Evolutionary conservation across 2,888 invertebrate species (phyloP).

Genomic region (Shargacucullia verbasci): DNA sequence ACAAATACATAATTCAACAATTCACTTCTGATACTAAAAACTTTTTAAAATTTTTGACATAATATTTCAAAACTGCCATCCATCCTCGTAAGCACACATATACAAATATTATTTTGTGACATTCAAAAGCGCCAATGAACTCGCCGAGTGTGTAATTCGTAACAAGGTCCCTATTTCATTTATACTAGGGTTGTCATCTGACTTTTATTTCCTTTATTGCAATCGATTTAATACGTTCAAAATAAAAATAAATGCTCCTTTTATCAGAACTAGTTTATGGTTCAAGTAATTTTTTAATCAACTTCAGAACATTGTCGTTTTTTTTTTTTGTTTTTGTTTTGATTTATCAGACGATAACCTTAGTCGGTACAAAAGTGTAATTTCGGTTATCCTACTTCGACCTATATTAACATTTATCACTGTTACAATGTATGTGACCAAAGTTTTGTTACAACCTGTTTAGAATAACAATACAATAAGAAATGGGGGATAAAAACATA

Average conservation of each 20-base stretch:
- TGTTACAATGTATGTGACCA: too few species aligned
- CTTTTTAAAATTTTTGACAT: constrained; percentile 1
- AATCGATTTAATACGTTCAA: too few species aligned
- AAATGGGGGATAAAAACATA: too few species aligned
- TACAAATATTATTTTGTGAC: constrained; percentile 33
- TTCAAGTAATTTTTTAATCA: too few species aligned
- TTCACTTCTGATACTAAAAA: constrained; percentile 20
- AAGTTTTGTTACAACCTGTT: too few species aligned
- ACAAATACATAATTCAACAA: constrained; percentile 21
- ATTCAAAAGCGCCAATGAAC: constrained; percentile 7
- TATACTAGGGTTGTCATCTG: constrained; percentile 4
- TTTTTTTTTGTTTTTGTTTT: not conserved
- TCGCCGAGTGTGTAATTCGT: constrained; percentile 1
- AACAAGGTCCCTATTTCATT: not conserved
- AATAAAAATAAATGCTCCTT: too few species aligned
- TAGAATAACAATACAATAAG: too few species aligned
- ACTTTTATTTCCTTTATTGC: not conserved
- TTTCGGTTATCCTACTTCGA: not conserved
- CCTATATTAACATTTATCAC: not conserved
- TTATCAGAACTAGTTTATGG: too few species aligned
- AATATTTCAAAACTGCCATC: constrained; percentile 11
- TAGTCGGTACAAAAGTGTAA: constrained; percentile 1
- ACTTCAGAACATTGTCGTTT: not conserved
- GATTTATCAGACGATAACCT: constrained; percentile 2
- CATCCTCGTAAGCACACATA: constrained; percentile 14